These are phyloP conservation scores for Taphrorychus bicolor DNA, from an alignment of 2,888 invertebrate genomes.

Conservation along the genomic window DNA sequence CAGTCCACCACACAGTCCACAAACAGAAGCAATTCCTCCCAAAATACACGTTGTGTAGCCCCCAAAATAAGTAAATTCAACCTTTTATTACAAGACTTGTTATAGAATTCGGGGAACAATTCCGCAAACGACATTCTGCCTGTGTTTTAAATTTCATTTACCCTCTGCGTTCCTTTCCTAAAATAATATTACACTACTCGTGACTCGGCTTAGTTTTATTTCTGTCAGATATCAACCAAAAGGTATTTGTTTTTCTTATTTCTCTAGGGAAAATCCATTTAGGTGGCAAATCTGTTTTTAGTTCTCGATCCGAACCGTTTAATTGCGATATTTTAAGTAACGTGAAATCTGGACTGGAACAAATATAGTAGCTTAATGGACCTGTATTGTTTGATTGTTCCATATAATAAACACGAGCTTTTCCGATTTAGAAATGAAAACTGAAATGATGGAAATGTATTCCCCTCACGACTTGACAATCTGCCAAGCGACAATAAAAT, in stretches of 20 bases:
- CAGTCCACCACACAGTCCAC: no score
- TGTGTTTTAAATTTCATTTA: slow-evolving; percentile 10
- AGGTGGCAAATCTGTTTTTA: slow-evolving; percentile 8
- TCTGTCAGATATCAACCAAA: slow-evolving; percentile 9
- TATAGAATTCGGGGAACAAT: slow-evolving; percentile 7
- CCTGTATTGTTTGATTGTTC: neutral
- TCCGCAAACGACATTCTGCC: slow-evolving; percentile 6
- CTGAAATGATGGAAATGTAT: neutral
- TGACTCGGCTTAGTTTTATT: slow-evolving; percentile 9
- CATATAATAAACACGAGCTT: neutral
- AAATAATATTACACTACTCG: slow-evolving; percentile 13
- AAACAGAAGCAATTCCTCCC: neutral
- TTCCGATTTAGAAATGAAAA: neutral
- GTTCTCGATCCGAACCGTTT: neutral
- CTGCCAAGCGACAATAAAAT: slow-evolving; percentile 15
- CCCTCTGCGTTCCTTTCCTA: slow-evolving; percentile 8
- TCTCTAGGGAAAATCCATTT: slow-evolving; percentile 5
- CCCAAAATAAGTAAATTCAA: slow-evolving; percentile 1
- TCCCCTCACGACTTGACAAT: slow-evolving; percentile 12
- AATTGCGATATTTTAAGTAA: neutral
- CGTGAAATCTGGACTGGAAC: no score
- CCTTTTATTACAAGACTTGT: slow-evolving; percentile 2
- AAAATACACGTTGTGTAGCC: neutral
- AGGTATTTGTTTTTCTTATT: slow-evolving; percentile 9
- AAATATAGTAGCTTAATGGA: no score